Evolutionary conservation across 2,888 invertebrate species (phyloP).

Genomic region (Drosophila leonis): DNA sequence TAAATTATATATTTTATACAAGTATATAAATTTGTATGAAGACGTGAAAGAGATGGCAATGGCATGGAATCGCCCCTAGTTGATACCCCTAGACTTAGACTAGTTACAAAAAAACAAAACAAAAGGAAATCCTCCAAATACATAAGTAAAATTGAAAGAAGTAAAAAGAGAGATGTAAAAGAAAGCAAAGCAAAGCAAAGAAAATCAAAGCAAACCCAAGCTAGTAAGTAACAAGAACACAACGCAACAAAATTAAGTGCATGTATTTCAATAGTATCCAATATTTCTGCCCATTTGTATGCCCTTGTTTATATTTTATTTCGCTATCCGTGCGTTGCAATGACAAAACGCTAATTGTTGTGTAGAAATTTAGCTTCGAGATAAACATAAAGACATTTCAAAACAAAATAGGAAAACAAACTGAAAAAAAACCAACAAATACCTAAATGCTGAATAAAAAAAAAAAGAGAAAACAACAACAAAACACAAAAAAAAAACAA

Average conservation of each 20-base stretch:
- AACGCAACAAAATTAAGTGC: background rate
- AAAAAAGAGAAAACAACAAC: slow-evolving; percentile 22
- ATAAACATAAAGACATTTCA: slow-evolving; percentile 55
- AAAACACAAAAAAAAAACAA: slow-evolving; percentile 13
- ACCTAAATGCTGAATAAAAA: slow-evolving; percentile 23
- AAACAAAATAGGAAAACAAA: slow-evolving; percentile 33
- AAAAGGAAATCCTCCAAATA: background rate
- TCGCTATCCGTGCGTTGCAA: slow-evolving; percentile 20
- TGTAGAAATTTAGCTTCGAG: slow-evolving; percentile 48
- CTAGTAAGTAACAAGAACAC: slow-evolving; percentile 1
- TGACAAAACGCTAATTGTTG: slow-evolving; percentile 40
- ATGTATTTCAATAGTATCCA: slow-evolving; percentile 1
- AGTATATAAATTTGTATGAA: slow-evolving; percentile 32
- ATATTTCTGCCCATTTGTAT: slow-evolving; percentile 7
- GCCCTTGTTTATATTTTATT: slow-evolving; percentile 22
- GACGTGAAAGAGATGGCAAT: slow-evolving; percentile 22
- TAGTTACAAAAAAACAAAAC: slow-evolving; percentile 22
- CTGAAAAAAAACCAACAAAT: slow-evolving; percentile 19
- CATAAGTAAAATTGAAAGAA: background rate
- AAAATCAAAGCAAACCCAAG: background rate
- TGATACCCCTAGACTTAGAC: slow-evolving; percentile 35
- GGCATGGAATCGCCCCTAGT: slow-evolving; percentile 17
- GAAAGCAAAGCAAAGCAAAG: background rate
- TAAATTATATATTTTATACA: slow-evolving; percentile 27
- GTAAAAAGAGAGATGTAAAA: background rate